Percentiles rank a stretch among this genome's conserved stretches.
phyloP scores from a whole-genome alignment of 2,888 invertebrate species.

The Cheilosia vernalis region DNA sequence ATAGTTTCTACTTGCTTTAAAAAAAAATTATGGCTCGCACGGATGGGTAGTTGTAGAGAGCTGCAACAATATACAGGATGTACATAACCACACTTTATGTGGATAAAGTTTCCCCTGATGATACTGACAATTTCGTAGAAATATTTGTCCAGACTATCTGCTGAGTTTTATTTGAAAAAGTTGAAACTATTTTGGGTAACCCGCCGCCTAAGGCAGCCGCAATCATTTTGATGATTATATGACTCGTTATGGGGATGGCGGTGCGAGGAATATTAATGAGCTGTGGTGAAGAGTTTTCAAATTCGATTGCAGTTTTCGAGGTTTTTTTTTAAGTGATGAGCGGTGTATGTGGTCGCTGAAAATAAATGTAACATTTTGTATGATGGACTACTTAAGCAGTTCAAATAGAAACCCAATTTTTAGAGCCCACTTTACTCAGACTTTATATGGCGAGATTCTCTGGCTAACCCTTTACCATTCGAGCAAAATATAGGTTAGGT shows the following conservation, averaged over 20 bases:
- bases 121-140: conserved; percentile 28
- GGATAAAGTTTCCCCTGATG: conserved; percentile 37
- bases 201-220: conserved; percentile 2
- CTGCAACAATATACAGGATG: background rate
- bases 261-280: conserved; percentile 2
- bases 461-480: too few species aligned
- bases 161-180: background rate
- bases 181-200: conserved; percentile 8
- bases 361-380: too few species aligned
- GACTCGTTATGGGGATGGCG: conserved; percentile 17
- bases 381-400: too few species aligned
- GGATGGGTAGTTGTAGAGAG: conserved; percentile 1
- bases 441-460: too few species aligned
- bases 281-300: conserved; percentile 2
- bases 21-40: conserved; percentile 6
- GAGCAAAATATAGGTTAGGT: too few species aligned
- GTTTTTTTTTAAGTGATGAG: background rate
- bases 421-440: too few species aligned
- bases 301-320: background rate
- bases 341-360: too few species aligned
- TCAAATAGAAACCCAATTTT: too few species aligned
- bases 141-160: background rate
- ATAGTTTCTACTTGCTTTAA: background rate
- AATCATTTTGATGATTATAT: conserved; percentile 18
- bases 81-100: conserved; percentile 3